A percentile compares a stretch with the other conserved stretches of the same genome.
Evolutionary conservation across 2,888 invertebrate genomes (phyloP).

Genomic region (Anticlea derivata): DNA sequence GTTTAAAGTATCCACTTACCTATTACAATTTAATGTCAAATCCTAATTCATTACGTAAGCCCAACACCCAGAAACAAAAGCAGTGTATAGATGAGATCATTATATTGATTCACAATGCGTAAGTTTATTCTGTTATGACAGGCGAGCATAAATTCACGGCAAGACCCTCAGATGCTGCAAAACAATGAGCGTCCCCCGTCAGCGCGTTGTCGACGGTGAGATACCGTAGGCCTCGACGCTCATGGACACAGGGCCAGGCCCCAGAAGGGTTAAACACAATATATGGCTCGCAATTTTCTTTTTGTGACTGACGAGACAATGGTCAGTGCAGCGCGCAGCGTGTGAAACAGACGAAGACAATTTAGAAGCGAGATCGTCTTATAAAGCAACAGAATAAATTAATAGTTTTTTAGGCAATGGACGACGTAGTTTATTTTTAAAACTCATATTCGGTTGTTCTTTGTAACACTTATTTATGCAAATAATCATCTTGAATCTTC

Average conservation of each 20-base stretch:
- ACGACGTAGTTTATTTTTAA: slow-evolving; percentile 1
- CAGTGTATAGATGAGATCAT: slow-evolving; percentile 73
- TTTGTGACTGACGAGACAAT: slow-evolving; percentile 72
- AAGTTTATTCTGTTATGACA: slow-evolving; percentile 82
- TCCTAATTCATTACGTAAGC: slow-evolving; percentile 72
- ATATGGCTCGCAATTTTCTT: slow-evolving; percentile 69
- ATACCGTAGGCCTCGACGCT: slow-evolving; percentile 67
- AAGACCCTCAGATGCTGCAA: slow-evolving; percentile 79
- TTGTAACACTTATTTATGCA: too few relatives aligned
- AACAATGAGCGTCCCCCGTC: slow-evolving; percentile 74
- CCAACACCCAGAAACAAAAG: slow-evolving; percentile 79
- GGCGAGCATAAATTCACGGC: slow-evolving; percentile 78
- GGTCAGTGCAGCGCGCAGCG: slow-evolving; percentile 72
- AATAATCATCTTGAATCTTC: too few relatives aligned
- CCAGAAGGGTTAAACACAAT: slow-evolving; percentile 68
- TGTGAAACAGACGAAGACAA: slow-evolving; percentile 66
- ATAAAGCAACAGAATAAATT: slow-evolving; percentile 49
- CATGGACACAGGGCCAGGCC: slow-evolving; percentile 62
- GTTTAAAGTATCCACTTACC: slow-evolving; percentile 66
- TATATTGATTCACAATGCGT: slow-evolving; percentile 82
- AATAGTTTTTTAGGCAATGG: slow-evolving; percentile 32
- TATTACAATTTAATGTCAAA: slow-evolving; percentile 61
- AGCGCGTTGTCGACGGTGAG: slow-evolving; percentile 69
- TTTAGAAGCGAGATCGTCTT: slow-evolving; percentile 46
- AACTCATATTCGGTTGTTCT: slow-evolving; percentile 8